Base-by-base conservation (phyloP, 2,113 vertebrate species). In the Rostratula benghalensis region DNA sequence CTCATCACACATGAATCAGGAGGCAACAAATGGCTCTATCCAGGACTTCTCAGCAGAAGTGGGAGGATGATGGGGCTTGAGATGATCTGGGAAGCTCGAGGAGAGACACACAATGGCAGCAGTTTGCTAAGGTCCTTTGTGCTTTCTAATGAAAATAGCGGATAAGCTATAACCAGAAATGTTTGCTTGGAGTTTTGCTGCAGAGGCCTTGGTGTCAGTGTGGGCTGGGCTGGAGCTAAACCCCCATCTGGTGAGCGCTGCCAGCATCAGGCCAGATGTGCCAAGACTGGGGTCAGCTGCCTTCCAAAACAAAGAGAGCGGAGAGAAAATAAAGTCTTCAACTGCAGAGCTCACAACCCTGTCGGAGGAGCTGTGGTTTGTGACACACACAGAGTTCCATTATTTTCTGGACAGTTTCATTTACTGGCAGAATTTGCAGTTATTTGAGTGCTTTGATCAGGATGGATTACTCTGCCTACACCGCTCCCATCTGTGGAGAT, bases 321-420 rank as follows among this genome's bases (percentile, higher is more conserved):
- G 19, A 60, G 27, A 54, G 46, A 53, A 81, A 91, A 48, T 37
- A 16, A 71, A 63, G 21, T 21, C 46, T 77, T 87, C 15, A 9
- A 33, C 11, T 25, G 5, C 12, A 4, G 35, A 78, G 60, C 75
- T 77, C 53, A 2, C 23, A 24, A 27, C 59, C 53, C 53, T 79
- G 59, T 24, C 78, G 64, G 83, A 60, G 65, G 48, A 90, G 86
- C 59, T 3, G 35, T 19, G 82, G n/a, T 48, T 64, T 31, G 80
- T 82, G 93, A 81, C 54, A 9, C 67, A 70, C 30, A 25, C 43
- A 22, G 5, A 21, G 39, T 83, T 83, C 61, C 75, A 13, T 17
- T 23, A 64, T 82, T 94, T 94, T 91, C 78, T 48, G 78, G 92
- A 21, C 87, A 82, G 71, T 88, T 90, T 67, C 27, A 37, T 81